phyloP scores from a whole-genome alignment of 2,797 vertebrate genomes.

The Phataginus tetradactyla region DNA sequence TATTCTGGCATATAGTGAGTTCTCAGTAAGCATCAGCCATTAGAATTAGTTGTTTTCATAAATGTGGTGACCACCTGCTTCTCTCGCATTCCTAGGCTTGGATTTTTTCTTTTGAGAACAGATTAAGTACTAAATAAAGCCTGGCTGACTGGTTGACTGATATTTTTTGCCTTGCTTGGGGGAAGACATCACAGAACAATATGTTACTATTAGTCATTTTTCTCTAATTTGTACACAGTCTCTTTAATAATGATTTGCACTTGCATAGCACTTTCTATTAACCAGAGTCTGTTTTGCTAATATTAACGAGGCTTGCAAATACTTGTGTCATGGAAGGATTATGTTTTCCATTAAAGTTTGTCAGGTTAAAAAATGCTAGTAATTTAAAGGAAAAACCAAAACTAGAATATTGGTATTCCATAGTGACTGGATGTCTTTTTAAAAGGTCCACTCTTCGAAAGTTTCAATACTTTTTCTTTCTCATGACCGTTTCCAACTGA shows the following conservation, averaged over 20 bases:
- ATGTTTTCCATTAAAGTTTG: constrained; percentile 9
- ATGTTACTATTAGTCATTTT: constrained; percentile 82
- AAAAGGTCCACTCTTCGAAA: not conserved
- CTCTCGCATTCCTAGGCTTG: constrained; percentile 31
- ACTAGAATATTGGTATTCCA: not conserved
- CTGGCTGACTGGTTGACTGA: constrained; percentile 64
- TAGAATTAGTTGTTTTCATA: constrained; percentile 66
- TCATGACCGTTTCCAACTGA: not conserved
- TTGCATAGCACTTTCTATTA: constrained; percentile 70
- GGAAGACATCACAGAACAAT: constrained; percentile 78
- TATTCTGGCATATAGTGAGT: not conserved
- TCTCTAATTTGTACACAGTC: constrained; percentile 68
- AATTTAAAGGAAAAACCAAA: constrained; percentile 21
- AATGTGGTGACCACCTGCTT: constrained; percentile 59
- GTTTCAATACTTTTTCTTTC: not conserved
- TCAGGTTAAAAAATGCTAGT: not conserved
- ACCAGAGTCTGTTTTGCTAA: constrained; percentile 24
- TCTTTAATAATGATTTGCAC: constrained; percentile 68
- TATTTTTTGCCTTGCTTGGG: constrained; percentile 79
- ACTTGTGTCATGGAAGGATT: constrained; percentile 26
- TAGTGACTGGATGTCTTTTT: not conserved
- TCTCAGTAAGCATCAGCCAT: constrained; percentile 32
- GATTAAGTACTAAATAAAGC: constrained; percentile 78
- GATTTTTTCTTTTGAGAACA: constrained; percentile 65
- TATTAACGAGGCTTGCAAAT: constrained; percentile 14